Conservation (phyloP, 1,140 invertebrate genomes). For the Schlechtendalia chinensis region DNA sequence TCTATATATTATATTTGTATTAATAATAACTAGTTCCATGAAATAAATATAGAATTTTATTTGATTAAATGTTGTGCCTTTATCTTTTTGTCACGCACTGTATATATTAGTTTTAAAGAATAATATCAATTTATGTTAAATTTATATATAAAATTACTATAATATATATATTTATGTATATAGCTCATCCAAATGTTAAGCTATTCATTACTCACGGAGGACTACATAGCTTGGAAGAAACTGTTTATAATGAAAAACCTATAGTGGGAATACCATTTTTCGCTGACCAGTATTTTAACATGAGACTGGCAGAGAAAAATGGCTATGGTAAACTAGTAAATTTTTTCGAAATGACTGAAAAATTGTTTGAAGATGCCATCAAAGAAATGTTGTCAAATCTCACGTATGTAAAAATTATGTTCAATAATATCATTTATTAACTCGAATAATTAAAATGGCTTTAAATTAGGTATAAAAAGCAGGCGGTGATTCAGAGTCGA, state of each 20-base stretch:
- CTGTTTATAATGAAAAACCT: conserved; percentile 61
- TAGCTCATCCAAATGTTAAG: conserved; percentile 60
- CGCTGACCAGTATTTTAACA: conserved; percentile 56
- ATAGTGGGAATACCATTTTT: conserved; percentile 59
- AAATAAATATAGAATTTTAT: no score
- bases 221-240: conserved; percentile 62
- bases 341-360: conserved; percentile 24
- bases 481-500: conserved; percentile 52
- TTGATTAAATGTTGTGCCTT: no score
- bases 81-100: no score
- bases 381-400: conserved; percentile 33
- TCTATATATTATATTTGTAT: no score
- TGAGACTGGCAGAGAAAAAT: conserved; percentile 54
- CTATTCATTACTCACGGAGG: conserved; percentile 67
- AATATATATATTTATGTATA: conserved; percentile 50
- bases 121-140: no score
- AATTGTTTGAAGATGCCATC: conserved; percentile 20
- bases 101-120: no score
- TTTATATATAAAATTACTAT: neutral
- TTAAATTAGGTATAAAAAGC: conserved; percentile 55
- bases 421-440: neutral
- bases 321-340: conserved; percentile 53
- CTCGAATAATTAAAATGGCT: neutral
- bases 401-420: neutral
- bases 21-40: no score